phyloP scores from a whole-genome alignment of 1,140 invertebrate genomes.

The Cydia pomonella region DNA sequence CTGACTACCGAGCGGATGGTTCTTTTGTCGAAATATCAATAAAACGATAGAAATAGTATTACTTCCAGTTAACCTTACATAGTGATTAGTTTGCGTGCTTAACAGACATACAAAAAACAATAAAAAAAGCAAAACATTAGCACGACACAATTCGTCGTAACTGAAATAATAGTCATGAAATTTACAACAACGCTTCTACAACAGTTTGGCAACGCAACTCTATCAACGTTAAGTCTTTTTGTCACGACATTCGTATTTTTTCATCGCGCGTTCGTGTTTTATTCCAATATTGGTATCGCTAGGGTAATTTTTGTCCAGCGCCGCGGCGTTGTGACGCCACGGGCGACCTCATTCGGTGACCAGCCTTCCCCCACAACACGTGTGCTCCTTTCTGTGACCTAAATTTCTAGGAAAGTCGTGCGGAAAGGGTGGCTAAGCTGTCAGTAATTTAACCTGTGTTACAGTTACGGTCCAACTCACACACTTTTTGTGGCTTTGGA shows the following conservation, averaged over 20 bases:
- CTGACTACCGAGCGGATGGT: not conserved
- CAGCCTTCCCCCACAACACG: slow-evolving; percentile 46
- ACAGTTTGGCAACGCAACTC: slow-evolving; percentile 22
- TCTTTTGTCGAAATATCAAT: not conserved
- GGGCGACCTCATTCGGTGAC: slow-evolving; percentile 53
- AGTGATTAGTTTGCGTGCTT: not conserved
- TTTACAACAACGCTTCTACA: not conserved
- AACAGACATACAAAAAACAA: not conserved
- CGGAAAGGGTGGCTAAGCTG: slow-evolving; percentile 39
- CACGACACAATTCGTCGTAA: slow-evolving; percentile 6
- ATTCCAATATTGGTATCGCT: slow-evolving; percentile 32
- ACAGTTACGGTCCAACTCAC: not conserved
- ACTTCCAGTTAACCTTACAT: not conserved
- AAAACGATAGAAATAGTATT: not conserved
- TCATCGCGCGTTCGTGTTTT: slow-evolving; percentile 35
- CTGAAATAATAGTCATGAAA: not conserved
- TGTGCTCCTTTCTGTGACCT: slow-evolving; percentile 50
- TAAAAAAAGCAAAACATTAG: not conserved
- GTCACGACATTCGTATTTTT: slow-evolving; percentile 35
- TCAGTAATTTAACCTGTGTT: slow-evolving; percentile 23
- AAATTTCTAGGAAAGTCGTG: slow-evolving; percentile 45
- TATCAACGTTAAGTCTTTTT: slow-evolving; percentile 28
- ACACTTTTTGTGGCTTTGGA: not conserved
- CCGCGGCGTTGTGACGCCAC: slow-evolving; percentile 40
- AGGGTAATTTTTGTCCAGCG: slow-evolving; percentile 43